These are phyloP conservation scores for Horisme vitalbata DNA, from an alignment of 2,888 invertebrate species.

Conservation along the genomic window DNA sequence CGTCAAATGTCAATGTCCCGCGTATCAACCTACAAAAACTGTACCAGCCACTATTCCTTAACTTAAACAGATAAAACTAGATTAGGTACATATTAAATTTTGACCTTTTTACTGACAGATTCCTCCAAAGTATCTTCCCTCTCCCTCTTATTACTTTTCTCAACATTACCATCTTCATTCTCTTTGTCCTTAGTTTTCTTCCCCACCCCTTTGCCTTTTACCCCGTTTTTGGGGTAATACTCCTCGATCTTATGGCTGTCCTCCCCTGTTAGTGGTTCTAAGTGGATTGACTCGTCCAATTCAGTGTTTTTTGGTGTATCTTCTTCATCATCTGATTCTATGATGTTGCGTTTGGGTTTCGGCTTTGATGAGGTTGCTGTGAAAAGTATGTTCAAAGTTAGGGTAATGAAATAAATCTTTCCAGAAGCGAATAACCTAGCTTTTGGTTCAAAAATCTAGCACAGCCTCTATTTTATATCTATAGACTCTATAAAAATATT, in stretches of 20 bases:
- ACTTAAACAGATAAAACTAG: too few relatives aligned
- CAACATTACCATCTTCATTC: slow-evolving; percentile 39
- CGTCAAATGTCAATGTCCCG: too few relatives aligned
- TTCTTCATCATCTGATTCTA: slow-evolving; percentile 55
- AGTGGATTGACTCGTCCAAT: slow-evolving; percentile 56
- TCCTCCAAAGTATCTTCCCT: slow-evolving; percentile 40
- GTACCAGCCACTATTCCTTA: too few relatives aligned
- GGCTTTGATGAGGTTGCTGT: slow-evolving; percentile 39
- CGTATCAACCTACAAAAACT: too few relatives aligned
- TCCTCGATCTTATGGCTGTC: slow-evolving; percentile 69
- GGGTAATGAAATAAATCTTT: too few relatives aligned
- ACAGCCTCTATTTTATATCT: too few relatives aligned
- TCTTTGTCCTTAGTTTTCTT: slow-evolving; percentile 49
- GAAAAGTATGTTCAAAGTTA: not conserved
- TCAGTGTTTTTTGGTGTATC: slow-evolving; percentile 52
- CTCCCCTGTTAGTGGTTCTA: slow-evolving; percentile 62
- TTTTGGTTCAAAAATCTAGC: too few relatives aligned
- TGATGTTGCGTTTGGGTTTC: slow-evolving; percentile 50
- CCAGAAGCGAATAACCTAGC: too few relatives aligned
- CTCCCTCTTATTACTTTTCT: slow-evolving; percentile 44
- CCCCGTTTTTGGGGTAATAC: slow-evolving; percentile 52
- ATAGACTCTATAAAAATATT: too few relatives aligned
- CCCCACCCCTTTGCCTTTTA: slow-evolving; percentile 52
- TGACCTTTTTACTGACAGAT: slow-evolving; percentile 49
- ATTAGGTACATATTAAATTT: too few relatives aligned